These are phyloP conservation scores for Parnassius apollo DNA, from an alignment of 2,888 invertebrate genomes.

Conservation along the genomic window DNA sequence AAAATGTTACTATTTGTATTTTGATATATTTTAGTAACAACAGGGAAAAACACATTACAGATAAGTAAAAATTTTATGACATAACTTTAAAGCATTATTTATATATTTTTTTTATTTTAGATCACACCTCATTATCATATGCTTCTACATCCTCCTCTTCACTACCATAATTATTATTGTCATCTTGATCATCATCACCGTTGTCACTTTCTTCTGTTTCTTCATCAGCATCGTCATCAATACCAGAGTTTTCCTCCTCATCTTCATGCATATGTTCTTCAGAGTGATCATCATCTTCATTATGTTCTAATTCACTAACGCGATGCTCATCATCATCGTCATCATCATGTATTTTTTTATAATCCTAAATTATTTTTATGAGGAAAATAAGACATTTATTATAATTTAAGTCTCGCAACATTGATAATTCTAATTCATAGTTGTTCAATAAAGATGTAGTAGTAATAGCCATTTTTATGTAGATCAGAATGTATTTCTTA, in stretches of 20 bases:
- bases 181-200: conserved; percentile 32
- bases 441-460: no score
- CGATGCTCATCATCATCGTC: conserved; percentile 49
- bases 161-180: conserved; percentile 30
- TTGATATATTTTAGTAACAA: no score
- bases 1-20: neutral
- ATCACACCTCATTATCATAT: conserved; percentile 38
- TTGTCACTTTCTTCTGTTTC: conserved; percentile 43
- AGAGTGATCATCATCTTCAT: conserved; percentile 40
- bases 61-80: neutral
- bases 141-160: conserved; percentile 36
- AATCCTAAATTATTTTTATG: conserved; percentile 22
- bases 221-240: conserved; percentile 37
- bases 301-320: conserved; percentile 40
- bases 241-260: conserved; percentile 32
- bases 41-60: neutral
- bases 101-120: conserved; percentile 4
- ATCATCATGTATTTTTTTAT: conserved; percentile 41
- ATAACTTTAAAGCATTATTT: no score
- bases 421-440: no score
- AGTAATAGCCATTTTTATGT: no score
- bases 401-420: no score
- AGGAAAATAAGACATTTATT: neutral
- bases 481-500: no score
- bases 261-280: conserved; percentile 40